Percentiles rank a stretch among this genome's conserved stretches.
phyloP scores from a whole-genome alignment of 2,113 vertebrate species.

The Psittacus erithacus region DNA sequence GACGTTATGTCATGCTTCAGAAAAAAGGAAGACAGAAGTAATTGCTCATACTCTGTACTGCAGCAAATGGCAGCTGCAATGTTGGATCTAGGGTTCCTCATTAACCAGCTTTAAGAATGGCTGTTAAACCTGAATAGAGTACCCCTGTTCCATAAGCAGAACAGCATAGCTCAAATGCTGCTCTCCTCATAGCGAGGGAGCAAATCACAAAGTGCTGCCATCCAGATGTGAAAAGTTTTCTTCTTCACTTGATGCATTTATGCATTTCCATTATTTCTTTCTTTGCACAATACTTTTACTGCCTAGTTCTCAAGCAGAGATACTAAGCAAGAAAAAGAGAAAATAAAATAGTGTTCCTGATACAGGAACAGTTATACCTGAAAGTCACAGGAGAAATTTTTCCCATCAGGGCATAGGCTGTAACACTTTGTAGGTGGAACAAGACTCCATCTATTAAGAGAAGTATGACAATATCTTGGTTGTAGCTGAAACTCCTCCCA shows the following conservation, averaged over 20 bases:
- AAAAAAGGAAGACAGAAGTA: not conserved
- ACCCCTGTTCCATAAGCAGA: not conserved
- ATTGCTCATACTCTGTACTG: not conserved
- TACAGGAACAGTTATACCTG: constrained; percentile 77
- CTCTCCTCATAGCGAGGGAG: not conserved
- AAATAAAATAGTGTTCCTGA: not conserved
- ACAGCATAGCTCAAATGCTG: not conserved
- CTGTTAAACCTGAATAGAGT: not conserved
- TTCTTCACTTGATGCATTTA: not conserved
- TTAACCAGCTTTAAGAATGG: not conserved
- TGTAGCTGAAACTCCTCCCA: constrained; percentile 81
- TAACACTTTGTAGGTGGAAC: constrained; percentile 96
- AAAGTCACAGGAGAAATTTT: constrained; percentile 96
- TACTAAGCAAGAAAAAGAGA: not conserved
- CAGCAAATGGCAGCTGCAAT: not conserved
- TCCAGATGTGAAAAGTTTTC: not conserved
- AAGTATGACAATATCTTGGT: constrained; percentile 84
- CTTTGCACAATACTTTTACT: not conserved
- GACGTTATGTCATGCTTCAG: not conserved
- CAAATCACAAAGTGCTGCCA: not conserved
- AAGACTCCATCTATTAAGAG: constrained; percentile 88
- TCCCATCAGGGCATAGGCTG: constrained; percentile 95
- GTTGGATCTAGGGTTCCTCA: not conserved
- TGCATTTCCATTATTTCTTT: not conserved
- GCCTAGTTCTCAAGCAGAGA: not conserved